phyloP scores from a whole-genome alignment of 2,113 vertebrate species.

The Prionailurus viverrinus region DNA sequence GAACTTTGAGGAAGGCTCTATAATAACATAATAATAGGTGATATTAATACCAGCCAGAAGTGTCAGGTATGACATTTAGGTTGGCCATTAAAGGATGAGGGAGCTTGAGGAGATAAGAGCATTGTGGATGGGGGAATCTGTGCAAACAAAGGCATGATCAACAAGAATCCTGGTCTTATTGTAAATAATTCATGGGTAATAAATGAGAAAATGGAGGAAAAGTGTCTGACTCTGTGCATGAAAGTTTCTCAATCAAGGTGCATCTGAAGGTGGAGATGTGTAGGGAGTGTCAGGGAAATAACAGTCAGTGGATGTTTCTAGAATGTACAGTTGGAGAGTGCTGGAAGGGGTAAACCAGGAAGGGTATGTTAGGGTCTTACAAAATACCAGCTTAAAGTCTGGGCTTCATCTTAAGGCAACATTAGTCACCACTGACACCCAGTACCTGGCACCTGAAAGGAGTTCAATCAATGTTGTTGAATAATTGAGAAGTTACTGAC shows the following conservation, averaged over 20 bases:
- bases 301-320: no score
- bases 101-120: not conserved
- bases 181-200: not conserved
- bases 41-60: not conserved
- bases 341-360: not conserved
- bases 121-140: not conserved
- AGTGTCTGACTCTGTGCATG: rapidly evolving
- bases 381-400: not conserved
- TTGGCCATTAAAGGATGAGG: not conserved
- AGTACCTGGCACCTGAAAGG: not conserved
- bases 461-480: not conserved
- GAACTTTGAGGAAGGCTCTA: not conserved
- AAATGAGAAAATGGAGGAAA: not conserved
- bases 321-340: not conserved
- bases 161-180: not conserved
- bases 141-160: not conserved
- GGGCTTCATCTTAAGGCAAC: not conserved
- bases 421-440: rapidly evolving
- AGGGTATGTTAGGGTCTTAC: not conserved
- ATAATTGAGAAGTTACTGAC: not conserved
- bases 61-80: not conserved
- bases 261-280: rapidly evolving
- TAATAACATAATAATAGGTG: not conserved
- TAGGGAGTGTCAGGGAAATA: not conserved
- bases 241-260: not conserved